These are phyloP conservation scores for Macrotis lagotis DNA, from an alignment of 2,113 vertebrate species.

Conservation along the genomic window DNA sequence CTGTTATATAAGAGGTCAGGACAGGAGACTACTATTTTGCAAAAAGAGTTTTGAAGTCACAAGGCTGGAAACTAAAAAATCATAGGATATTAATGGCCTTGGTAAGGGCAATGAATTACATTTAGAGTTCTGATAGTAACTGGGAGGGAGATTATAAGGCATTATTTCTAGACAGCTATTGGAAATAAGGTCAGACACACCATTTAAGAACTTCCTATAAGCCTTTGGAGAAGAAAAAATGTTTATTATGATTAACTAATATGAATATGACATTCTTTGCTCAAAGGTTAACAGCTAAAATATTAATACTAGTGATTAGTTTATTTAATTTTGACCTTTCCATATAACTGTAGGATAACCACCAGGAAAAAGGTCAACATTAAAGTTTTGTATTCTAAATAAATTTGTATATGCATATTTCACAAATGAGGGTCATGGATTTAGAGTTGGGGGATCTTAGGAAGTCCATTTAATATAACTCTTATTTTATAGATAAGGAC, in stretches of 20 bases:
- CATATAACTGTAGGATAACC: not conserved
- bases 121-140: not conserved
- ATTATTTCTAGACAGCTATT: not conserved
- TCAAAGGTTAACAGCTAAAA: not conserved
- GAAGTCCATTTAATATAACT: not conserved
- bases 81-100: not conserved
- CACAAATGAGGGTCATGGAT: not conserved
- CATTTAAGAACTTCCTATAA: not conserved
- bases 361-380: not conserved
- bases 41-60: not conserved
- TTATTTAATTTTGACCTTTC: not conserved
- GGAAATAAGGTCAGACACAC: not conserved
- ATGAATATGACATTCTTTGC: not conserved
- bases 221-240: not conserved
- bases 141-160: not conserved
- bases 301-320: not conserved
- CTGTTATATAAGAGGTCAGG: not conserved
- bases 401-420: not conserved
- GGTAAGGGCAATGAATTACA: not conserved
- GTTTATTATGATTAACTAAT: not conserved
- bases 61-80: not conserved
- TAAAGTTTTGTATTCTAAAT: not conserved
- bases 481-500: not conserved
- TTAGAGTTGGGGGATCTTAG: not conserved
- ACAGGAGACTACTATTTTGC: not conserved